Base-by-base conservation (phyloP, 2,797 vertebrate species). In the Callimico goeldii region DNA sequence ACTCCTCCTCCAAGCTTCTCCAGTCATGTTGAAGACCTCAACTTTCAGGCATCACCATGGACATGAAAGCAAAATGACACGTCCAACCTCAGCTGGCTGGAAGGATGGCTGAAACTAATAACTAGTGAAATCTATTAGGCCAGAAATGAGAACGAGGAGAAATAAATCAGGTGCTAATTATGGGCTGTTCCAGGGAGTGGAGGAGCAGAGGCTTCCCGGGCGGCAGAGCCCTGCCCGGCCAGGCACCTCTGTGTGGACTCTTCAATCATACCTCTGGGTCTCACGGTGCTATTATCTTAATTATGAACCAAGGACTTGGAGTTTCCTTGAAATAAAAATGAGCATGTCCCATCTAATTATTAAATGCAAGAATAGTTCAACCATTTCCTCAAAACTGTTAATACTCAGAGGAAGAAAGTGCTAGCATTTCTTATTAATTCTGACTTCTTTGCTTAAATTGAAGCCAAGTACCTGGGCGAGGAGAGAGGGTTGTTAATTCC, bases 111-210 rank as follows among this genome's bases (percentile, higher is more conserved):
- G 93, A 92, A 96, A 96, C 94, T 96, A 97, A 97, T 97, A 97
- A 95, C 96, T 64, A 17, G 64, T 82, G 87, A 97, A 97, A 97
- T 97, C 97, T 98, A 96, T 98, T 96, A 96, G 96, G 90, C 97
- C 98, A 88, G 97, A 98, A 97, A 90, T 33, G 90, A 98, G 98
- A 97, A 93, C 48, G 76, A 30, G 92, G 90, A 82, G 95, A 97
- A 95, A 98, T 98, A 98, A 98, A 98, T 98, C 98, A 97, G 86
- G 87, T 0, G 94, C 97, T 98, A 93, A 98, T 98, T 94, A 95
- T 28, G 46, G 95, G 81, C 89, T 50, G 94, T 50, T 30, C 90
- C 48, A 36, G 67, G 46, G 98, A 80, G 76, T n/a, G 0, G 36
- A 57, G 33, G 50, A 97, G 82, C 96, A n/a, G 97, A 92, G 92